These are phyloP conservation scores for Mus musculus DNA, from an alignment of 2,113 vertebrate species.

Conservation along the genomic window DNA sequence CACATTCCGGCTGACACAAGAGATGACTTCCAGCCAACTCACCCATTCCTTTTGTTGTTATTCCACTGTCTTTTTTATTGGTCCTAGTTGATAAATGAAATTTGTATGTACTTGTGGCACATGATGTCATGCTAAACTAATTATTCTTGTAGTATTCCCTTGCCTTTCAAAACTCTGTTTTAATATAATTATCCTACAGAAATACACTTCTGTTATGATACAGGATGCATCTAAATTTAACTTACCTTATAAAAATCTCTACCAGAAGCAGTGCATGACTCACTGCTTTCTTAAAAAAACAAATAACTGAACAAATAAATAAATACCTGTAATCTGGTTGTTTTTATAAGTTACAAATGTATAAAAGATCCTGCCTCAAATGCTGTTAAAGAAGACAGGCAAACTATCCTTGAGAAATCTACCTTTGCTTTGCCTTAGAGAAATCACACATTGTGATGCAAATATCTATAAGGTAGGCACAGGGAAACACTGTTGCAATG, in stretches of 20 bases:
- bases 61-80: neutral
- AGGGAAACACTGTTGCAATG: constrained; percentile 84
- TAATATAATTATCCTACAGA: constrained; percentile 88
- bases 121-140: neutral
- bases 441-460: constrained; percentile 88
- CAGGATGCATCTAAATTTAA: constrained; percentile 88
- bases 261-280: constrained; percentile 85
- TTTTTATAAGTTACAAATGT: constrained; percentile 87
- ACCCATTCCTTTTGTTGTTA: neutral
- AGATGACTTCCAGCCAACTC: neutral
- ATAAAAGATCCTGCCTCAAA: constrained; percentile 87
- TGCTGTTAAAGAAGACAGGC: constrained; percentile 84
- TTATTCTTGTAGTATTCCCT: neutral
- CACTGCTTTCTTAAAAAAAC: constrained; percentile 73
- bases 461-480: constrained; percentile 86
- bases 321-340: constrained; percentile 81
- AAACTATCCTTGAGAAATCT: constrained; percentile 86
- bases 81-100: neutral
- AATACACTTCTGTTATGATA: constrained; percentile 88
- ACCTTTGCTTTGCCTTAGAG: constrained; percentile 89
- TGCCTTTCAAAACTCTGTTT: constrained; percentile 85
- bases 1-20: neutral
- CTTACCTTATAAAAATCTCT: constrained; percentile 85
- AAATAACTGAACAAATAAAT: neutral
- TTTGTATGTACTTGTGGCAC: neutral